A percentile compares a stretch with the other conserved stretches of the same genome.
phyloP scores from a whole-genome alignment of 2,113 vertebrate genomes.

The Xerus inauris region DNA sequence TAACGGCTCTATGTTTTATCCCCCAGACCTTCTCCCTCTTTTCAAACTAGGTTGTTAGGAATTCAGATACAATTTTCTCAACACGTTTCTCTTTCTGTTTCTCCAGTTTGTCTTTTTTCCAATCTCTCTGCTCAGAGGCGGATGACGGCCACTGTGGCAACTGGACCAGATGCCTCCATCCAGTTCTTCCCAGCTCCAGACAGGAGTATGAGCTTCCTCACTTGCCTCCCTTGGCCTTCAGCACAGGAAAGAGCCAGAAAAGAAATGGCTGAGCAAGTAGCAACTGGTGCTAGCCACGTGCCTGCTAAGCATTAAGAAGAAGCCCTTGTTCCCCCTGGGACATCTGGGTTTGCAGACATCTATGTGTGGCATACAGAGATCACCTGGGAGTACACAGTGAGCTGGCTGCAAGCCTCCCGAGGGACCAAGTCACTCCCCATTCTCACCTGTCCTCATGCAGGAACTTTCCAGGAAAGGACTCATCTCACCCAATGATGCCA shows the following conservation, averaged over 20 bases:
- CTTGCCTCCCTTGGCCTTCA: background rate
- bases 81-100: background rate
- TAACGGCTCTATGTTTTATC: background rate
- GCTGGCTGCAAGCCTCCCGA: background rate
- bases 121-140: background rate
- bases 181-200: background rate
- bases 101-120: background rate
- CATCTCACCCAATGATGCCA: accelerated
- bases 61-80: background rate
- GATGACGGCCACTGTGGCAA: background rate
- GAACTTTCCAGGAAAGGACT: background rate
- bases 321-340: background rate
- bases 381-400: background rate
- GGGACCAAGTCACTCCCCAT: background rate
- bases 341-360: background rate
- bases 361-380: background rate
- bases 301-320: background rate
- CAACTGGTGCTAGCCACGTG: background rate
- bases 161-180: accelerated
- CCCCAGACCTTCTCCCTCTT: background rate
- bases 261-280: no score
- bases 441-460: background rate
- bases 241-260: background rate
- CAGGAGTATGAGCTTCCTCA: background rate
- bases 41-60: background rate